Evolutionary conservation across 2,888 invertebrate genomes (phyloP).

Genomic region (Glyphotaelius pellucidus): DNA sequence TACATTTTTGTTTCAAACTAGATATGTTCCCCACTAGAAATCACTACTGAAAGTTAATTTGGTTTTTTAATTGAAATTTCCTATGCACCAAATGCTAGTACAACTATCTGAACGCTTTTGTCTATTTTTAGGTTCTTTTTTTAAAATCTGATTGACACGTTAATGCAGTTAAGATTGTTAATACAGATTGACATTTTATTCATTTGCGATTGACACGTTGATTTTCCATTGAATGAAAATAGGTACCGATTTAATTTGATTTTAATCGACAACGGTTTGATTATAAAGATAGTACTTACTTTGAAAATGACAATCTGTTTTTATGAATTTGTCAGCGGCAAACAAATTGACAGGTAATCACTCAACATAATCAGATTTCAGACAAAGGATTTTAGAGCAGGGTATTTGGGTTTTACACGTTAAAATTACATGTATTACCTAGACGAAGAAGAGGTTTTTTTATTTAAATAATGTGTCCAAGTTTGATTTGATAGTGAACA

Average conservation of each 20-base stretch:
- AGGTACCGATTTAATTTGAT: background rate
- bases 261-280: background rate
- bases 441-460: background rate
- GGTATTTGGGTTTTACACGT: background rate
- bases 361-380: background rate
- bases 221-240: background rate
- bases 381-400: background rate
- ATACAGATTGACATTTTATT: slow-evolving; percentile 2
- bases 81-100: background rate
- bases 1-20: slow-evolving; percentile 40
- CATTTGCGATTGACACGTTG: background rate
- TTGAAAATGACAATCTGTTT: background rate
- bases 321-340: background rate
- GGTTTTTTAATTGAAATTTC: background rate
- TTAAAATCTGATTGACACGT: background rate
- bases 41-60: background rate
- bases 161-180: background rate
- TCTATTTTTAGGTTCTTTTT: background rate
- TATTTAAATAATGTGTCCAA: too few relatives aligned
- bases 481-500: too few relatives aligned
- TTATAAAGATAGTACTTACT: background rate
- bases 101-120: background rate
- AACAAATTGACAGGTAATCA: background rate
- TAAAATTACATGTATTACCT: background rate
- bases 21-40: slow-evolving; percentile 43